Base-by-base conservation (phyloP, 1,140 invertebrate species). In the Neotoxoptera formosana region DNA sequence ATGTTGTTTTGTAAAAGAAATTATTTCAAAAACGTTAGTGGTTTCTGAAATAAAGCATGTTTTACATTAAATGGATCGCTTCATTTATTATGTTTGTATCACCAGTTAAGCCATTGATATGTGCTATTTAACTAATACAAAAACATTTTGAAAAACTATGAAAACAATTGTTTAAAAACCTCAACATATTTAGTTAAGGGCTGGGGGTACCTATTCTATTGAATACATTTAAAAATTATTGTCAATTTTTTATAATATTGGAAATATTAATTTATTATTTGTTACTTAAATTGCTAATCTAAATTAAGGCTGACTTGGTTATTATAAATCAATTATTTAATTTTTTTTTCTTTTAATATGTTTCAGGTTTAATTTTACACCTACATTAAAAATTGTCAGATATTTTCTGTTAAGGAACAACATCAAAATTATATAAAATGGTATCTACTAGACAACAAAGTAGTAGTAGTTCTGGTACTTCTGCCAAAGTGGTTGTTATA, bases 401-500 rank as follows among this genome's bases (percentile, higher is more conserved):
- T 45, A 17, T 90, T 67, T 90, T n/a, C 4, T 41, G 4, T 41
- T 41, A 4, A 41, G 41, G 4, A 41, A 41, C 14, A 34, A 25
- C 81, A 53, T 93, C 34, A 36, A 45, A 41, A 41, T 41, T 83
- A 41, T 41, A 21, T 86, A 93, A 93, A 93, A 93, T 93, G 91
- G 91, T 93, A 53, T 81, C 91, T 20, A 93, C 91, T 60, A 48
- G 91, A 86, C 91, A 93, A 93, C 91, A 93, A 53, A 56, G 91
- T 53, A 92, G 91, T 53, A 60, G 91, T 30, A 84, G 91, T 56
- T 93, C 91, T 56, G 91, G 91, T 86, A 30, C 91, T 84, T 86
- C 47, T 21, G 56, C 67, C 34, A 93, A 93, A 83, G 76, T 93
- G 34, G 76, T 51, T 53, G 91, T 86, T 84, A n/a, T 86, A 36